Evolutionary conservation across 1,140 invertebrate species (phyloP), one percentile per base, ranked within the genome.

Genomic region (Drosophila bipectinata): DNA sequence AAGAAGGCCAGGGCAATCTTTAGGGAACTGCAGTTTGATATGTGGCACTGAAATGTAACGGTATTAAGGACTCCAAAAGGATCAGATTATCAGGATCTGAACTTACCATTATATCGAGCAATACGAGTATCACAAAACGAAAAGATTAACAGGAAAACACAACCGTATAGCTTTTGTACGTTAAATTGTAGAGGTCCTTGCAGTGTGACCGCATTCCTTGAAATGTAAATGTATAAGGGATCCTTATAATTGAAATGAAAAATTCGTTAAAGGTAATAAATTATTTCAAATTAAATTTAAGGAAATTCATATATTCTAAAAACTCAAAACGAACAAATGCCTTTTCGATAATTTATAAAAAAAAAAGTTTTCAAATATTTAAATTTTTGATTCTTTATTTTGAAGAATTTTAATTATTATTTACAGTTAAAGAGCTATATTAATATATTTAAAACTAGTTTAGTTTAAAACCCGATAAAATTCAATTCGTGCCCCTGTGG

Each of bases 21-120:
- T 14, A 81, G 51, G 32, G 69, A 63, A 48, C 57, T 87, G 28
- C 82, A 80, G 41, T 77, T 67, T 39, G 78, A 66, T 58, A 81
- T 52, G 41, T 84, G 68, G 59, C 72, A 53, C 81, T 85, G 49
- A 14, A 57, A 77, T 2, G 9, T 0, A 4, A 1, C 3, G n/a
- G 6, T 32, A 10, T 34, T 32, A 52, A 32, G 3, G 26, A 15
- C 34, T 4, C 9, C 1, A 32, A 32, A 32, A 8, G 7, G 1
- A 10, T 34, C 2, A 10, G 15, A 3, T 32, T 9, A 14, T 51
- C 1, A 14, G 1, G 12, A 51, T 32, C 39, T 32, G 6, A 4
- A 1, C 14, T 26, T 34, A 67, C 63, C 63, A 67, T 67, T 30
- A 34, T 67, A 21, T 52, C 28, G 28, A 53, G 59, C 15, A 26